Evolutionary conservation across 2,113 vertebrate species (phyloP), one percentile per base, ranked within the genome.

Genomic region (Coregonus clupeaformis): DNA sequence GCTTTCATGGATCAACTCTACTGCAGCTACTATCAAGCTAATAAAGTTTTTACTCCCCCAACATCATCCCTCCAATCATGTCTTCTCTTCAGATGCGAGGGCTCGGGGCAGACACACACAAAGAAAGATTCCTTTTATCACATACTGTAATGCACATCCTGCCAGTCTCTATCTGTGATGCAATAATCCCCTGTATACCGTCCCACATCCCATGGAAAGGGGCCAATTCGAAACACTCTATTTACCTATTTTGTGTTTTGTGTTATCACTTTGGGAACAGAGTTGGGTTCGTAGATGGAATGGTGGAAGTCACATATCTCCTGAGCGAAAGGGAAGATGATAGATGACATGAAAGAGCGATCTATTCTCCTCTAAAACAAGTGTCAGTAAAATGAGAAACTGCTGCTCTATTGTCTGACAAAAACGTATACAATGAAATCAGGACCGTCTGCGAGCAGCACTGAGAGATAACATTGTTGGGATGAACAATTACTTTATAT

Each of bases 331-430:
- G 13, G 57, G 57, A 65, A 77, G 30, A 71, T 47, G 66, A 75
- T 67, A 68, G 63, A 18, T 11, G 18, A 57, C 3, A n/a, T 45
- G 67, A 24, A 62, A 60, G 49, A 65, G 71, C 64, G 69, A 77
- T 75, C 69, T 74, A 72, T 81, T 73, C 76, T 71, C 79, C 36
- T 29, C 14, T 67, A 66, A 72, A 57, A 76, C 32, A 68, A 22
- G 49, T 52, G 16, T 16, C 64, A 27, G 25, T 6, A 3, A 18
- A 65, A 65, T 13, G 67, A 75, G 32, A 60, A 52, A 45, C 16
- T 12, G 20, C 29, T 42, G 29, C 22, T 72, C 13, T n/a, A 52
- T 52, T n/a, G n/a, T 27, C 7, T 32, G 16, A 36, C 47, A 57
- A 13, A 29, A 36, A 59, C 45, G 11, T 62, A 5, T 16, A 24